A percentile compares a stretch with the other conserved stretches of the same genome.
Evolutionary conservation across 2,888 invertebrate genomes (phyloP).

Genomic region (Flexamia atlantica): DNA sequence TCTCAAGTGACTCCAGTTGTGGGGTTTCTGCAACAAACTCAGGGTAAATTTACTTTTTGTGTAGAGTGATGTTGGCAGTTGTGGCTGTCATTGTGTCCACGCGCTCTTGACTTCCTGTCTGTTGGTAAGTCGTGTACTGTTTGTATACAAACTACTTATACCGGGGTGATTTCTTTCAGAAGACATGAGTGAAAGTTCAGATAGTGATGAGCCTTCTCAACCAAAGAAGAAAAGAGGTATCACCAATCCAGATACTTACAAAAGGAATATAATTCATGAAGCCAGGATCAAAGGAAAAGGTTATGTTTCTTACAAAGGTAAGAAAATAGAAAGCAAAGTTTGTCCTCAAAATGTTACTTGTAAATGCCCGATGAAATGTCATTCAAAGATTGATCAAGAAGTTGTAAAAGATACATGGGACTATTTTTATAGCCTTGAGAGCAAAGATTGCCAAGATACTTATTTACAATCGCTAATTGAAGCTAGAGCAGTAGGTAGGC

Average conservation of each 20-base stretch:
- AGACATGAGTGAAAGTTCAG: conserved; percentile 37
- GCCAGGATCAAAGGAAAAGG: conserved; percentile 15
- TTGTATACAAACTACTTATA: not conserved
- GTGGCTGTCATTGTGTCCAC: not conserved
- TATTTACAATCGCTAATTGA: conserved; percentile 49
- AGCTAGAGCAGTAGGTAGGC: not conserved
- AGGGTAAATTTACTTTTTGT: not conserved
- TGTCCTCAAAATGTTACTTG: conserved; percentile 39
- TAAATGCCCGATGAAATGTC: conserved; percentile 43
- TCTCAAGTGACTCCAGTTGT: conserved; percentile 16
- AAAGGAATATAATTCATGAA: conserved; percentile 21
- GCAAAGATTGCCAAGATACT: conserved; percentile 25
- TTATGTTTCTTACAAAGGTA: conserved; percentile 23
- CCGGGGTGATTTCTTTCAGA: conserved; percentile 1
- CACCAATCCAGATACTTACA: conserved; percentile 32
- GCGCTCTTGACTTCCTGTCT: not conserved
- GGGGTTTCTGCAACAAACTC: conserved; percentile 2
- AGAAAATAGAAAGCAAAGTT: conserved; percentile 10
- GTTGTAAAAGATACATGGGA: not conserved
- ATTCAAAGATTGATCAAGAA: conserved; percentile 23
- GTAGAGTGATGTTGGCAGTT: not conserved
- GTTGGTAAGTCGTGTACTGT: not conserved
- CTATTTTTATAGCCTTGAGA: conserved; percentile 15
- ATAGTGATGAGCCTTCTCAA: conserved; percentile 40
- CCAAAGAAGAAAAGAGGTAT: not conserved